Conservation (phyloP, 2,113 vertebrate genomes). For the Nycticebus coucang region DNA sequence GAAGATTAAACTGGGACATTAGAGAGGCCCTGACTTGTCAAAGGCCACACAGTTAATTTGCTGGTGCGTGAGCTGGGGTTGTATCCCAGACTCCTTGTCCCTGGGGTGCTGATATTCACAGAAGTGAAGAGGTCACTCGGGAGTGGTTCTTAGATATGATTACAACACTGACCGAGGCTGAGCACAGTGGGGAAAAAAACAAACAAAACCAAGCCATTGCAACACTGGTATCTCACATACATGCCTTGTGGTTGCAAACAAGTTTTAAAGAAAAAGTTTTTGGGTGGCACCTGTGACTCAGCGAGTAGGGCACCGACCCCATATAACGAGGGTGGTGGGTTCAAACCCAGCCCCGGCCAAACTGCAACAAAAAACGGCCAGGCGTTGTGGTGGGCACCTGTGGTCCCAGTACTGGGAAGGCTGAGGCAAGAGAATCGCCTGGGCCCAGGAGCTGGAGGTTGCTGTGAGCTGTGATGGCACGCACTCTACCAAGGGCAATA, state of each 20-base stretch:
- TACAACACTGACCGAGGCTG: neutral
- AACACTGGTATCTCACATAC: neutral
- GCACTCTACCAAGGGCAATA: too few species aligned
- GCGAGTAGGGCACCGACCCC: too few species aligned
- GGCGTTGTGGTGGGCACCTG: too few species aligned
- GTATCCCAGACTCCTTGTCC: neutral
- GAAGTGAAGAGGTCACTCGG: neutral
- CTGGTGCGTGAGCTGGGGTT: neutral
- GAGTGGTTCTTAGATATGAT: neutral
- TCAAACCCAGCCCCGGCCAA: too few species aligned
- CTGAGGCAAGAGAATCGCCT: too few species aligned
- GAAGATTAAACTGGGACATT: neutral
- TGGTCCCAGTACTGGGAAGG: too few species aligned
- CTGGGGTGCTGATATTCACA: neutral
- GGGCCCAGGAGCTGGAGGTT: too few species aligned
- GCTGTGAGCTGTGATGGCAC: too few species aligned
- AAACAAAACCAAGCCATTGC: neutral
- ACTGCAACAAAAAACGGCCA: too few species aligned
- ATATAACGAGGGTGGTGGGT: too few species aligned
- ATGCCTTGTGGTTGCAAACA: neutral
- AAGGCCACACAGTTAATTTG: neutral
- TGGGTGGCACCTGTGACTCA: too few species aligned
- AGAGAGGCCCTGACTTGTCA: neutral
- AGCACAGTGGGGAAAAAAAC: neutral
- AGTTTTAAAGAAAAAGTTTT: neutral